Base-by-base conservation (phyloP, 1,140 invertebrate genomes). In the Ooceraea biroi region DNA sequence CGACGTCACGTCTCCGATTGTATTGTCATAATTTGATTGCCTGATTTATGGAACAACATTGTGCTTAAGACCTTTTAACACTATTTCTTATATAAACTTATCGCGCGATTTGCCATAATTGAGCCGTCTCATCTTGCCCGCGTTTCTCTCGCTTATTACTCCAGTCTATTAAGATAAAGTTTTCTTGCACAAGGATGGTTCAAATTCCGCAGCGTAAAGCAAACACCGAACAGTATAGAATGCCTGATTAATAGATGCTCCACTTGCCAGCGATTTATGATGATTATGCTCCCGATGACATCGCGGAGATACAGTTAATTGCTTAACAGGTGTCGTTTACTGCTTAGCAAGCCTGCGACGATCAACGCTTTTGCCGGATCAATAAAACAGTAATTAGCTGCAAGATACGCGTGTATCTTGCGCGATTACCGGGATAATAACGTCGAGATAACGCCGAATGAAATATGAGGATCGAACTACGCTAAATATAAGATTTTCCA, bases 311-410 rank as follows among this genome's bases (percentile, higher is more conserved):
- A 58, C 41, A 71, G 22, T 80, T 80, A 80, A 80, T 80, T 57
- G 76, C 76, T 80, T 80, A 80, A 80, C 52, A 80, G 76, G 36
- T 80, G 65, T 55, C 65, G 76, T 80, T 69, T 69, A 57, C 76
- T 41, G 76, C 12, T 80, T 55, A 57, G 41, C 52, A 30, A 36
- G 76, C n/a, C 50, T 55, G 8, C 65, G 76, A 41, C 48, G 44
- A 69, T 78, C 65, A 36, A 11, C 46, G 73, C 60, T 65, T 30
- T 65, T 19, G 25, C 36, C 30, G 48, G 50, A 80, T 80, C 76
- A 22, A 80, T 80, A 27, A 57, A 66, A 30, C 30, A 0, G 27
- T 55, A 80, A 80, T 71, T 71, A 80, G 36, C 36, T n/a, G 41
- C 57, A n/a, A n/a, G n/a, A 46, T 69, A 69, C 0, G 25, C 50